These are phyloP conservation scores for Onychomys torridus DNA, from an alignment of 2,797 vertebrate species.

Conservation along the genomic window DNA sequence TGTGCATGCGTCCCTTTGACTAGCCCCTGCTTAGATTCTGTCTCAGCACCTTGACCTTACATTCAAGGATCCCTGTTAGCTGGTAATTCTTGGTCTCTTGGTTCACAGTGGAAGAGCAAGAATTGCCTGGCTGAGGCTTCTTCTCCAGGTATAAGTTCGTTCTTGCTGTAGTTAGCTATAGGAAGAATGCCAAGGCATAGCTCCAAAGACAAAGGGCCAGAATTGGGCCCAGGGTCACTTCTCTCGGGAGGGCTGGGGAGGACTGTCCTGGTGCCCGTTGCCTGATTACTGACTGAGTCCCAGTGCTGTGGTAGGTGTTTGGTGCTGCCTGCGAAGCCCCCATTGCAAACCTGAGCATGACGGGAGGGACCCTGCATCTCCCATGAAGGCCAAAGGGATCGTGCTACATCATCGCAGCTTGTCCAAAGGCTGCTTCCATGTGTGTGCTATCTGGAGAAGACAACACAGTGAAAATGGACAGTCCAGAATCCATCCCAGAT, in stretches of 20 bases:
- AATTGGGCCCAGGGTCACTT: not conserved
- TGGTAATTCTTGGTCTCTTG: not conserved
- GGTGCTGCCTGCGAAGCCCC: not conserved
- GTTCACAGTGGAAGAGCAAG: too few species aligned
- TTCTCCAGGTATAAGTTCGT: too few species aligned
- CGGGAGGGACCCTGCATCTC: not conserved
- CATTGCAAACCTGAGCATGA: not conserved
- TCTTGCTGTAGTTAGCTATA: not conserved
- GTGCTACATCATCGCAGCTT: not conserved
- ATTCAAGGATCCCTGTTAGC: not conserved
- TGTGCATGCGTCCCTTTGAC: not conserved
- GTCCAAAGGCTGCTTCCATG: accelerated
- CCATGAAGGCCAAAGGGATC: accelerated
- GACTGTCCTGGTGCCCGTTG: not conserved
- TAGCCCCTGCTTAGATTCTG: not conserved
- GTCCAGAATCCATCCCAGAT: not conserved
- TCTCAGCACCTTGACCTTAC: not conserved
- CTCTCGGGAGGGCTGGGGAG: not conserved
- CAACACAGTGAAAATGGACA: too few species aligned
- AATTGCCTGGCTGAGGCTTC: not conserved
- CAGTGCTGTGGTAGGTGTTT: accelerated
- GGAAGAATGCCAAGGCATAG: not conserved
- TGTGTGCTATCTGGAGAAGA: not conserved
- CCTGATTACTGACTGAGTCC: not conserved
- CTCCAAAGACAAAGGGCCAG: not conserved